Evolutionary conservation across 1,140 invertebrate genomes (phyloP).

Genomic region (Macrotrachela quadricornifera): DNA sequence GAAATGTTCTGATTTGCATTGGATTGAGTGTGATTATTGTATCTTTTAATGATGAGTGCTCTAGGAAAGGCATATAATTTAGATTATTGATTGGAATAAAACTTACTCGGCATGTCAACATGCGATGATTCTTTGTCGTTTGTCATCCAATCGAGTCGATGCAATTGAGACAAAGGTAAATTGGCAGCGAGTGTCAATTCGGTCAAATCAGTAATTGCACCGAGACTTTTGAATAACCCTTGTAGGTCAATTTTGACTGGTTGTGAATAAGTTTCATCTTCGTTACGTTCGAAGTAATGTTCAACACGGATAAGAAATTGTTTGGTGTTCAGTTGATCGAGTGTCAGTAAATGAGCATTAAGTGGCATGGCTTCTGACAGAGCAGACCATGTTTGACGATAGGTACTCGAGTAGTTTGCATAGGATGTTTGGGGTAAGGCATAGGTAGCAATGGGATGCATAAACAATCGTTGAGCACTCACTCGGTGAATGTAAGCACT

Average conservation of each 20-base stretch:
- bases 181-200: too few relatives aligned
- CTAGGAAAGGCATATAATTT: too few relatives aligned
- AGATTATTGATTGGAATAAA: too few relatives aligned
- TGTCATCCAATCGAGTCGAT: too few relatives aligned
- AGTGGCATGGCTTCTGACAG: conserved; percentile 39
- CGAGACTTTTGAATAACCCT: conserved; percentile 9
- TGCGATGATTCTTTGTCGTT: too few relatives aligned
- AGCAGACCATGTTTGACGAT: conserved; percentile 24
- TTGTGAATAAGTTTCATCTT: conserved; percentile 39
- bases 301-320: conserved; percentile 52
- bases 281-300: conserved; percentile 53
- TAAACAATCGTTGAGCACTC: conserved; percentile 26
- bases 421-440: background rate
- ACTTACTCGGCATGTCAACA: too few relatives aligned
- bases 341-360: conserved; percentile 61
- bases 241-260: conserved; percentile 28
- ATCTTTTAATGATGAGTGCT: too few relatives aligned
- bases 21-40: too few relatives aligned
- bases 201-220: too few relatives aligned
- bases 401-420: conserved; percentile 10
- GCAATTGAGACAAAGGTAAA: too few relatives aligned
- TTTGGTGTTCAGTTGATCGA: conserved; percentile 50
- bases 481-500: conserved; percentile 28
- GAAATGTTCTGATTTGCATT: too few relatives aligned
- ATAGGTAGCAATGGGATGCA: conserved; percentile 29